Conservation (phyloP, 1,140 invertebrate species). For the Microplitis mediator region DNA sequence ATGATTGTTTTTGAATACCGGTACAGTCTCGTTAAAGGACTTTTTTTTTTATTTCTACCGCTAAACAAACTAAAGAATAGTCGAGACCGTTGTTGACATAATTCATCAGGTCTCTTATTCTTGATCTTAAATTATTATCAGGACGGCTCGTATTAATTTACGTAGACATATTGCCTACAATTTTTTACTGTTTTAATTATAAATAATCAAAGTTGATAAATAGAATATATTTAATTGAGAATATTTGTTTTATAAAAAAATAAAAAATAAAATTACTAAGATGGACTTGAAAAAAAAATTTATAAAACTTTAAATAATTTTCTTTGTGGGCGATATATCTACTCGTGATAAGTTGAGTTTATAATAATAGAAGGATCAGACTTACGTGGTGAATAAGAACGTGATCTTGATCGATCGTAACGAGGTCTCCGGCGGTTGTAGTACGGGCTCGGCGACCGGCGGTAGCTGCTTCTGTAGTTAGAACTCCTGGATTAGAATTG, state of each 20-base stretch:
- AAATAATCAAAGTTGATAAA: too few relatives aligned
- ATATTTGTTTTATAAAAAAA: too few relatives aligned
- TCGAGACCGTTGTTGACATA: slow-evolving; percentile 10
- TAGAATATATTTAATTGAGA: too few relatives aligned
- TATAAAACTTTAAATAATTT: neutral
- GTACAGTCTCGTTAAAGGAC: slow-evolving; percentile 15
- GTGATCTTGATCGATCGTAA: slow-evolving; percentile 79
- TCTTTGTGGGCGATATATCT: slow-evolving; percentile 34
- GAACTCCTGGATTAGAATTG: slow-evolving; percentile 34
- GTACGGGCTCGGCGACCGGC: slow-evolving; percentile 71
- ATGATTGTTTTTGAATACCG: slow-evolving; percentile 54
- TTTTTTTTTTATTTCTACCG: slow-evolving; percentile 25
- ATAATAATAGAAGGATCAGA: slow-evolving; percentile 46
- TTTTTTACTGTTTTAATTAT: too few relatives aligned
- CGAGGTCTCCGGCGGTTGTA: slow-evolving; percentile 64
- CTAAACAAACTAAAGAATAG: neutral
- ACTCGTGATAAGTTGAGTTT: slow-evolving; percentile 45
- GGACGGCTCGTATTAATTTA: neutral
- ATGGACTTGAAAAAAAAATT: neutral
- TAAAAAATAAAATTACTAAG: too few relatives aligned
- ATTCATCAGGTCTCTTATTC: slow-evolving; percentile 35
- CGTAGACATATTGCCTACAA: neutral
- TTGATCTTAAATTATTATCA: slow-evolving; percentile 34
- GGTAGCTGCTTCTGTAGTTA: slow-evolving; percentile 56
- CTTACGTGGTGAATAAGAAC: slow-evolving; percentile 88